A percentile compares a stretch with the other conserved stretches of the same genome.
These are phyloP conservation scores for Lasaia peninsularis DNA, from an alignment of 1,140 invertebrate species.

Conservation along the genomic window DNA sequence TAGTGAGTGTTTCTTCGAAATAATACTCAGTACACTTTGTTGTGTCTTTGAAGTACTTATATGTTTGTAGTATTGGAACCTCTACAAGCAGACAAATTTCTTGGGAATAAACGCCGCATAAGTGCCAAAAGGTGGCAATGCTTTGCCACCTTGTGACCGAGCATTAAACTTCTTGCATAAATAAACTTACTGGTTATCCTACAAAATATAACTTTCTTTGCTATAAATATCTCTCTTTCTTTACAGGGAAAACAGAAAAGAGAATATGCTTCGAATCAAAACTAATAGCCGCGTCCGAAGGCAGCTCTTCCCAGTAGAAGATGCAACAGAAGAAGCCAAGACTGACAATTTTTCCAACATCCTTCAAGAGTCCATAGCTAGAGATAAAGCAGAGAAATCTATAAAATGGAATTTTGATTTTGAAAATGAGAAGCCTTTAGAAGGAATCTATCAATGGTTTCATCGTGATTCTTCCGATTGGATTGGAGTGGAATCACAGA, in stretches of 20 bases:
- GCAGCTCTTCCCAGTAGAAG: conserved; percentile 39
- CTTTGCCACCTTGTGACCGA: no score
- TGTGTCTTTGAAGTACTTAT: no score
- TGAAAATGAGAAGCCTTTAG: conserved; percentile 42
- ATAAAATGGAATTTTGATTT: conserved; percentile 57
- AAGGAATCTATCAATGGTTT: conserved; percentile 42
- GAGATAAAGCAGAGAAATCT: conserved; percentile 33
- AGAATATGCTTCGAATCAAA: conserved; percentile 44
- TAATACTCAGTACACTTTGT: no score
- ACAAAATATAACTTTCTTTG: no score
- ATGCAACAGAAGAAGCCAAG: conserved; percentile 34
- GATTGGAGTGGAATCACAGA: conserved; percentile 31
- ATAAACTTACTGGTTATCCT: no score
- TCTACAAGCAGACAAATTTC: no score
- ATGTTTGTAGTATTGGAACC: no score
- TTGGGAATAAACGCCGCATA: no score
- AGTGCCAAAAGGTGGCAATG: no score
- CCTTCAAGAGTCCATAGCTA: conserved; percentile 38
- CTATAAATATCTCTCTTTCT: conserved; percentile 30
- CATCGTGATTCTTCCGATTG: conserved; percentile 25
- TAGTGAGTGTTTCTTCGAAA: no score
- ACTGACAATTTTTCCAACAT: conserved; percentile 45
- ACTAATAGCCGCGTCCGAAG: conserved; percentile 37
- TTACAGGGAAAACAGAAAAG: conserved; percentile 45
- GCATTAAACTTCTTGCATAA: no score